Base-by-base conservation (phyloP, 2,888 invertebrate genomes). In the Volucella inflata region DNA sequence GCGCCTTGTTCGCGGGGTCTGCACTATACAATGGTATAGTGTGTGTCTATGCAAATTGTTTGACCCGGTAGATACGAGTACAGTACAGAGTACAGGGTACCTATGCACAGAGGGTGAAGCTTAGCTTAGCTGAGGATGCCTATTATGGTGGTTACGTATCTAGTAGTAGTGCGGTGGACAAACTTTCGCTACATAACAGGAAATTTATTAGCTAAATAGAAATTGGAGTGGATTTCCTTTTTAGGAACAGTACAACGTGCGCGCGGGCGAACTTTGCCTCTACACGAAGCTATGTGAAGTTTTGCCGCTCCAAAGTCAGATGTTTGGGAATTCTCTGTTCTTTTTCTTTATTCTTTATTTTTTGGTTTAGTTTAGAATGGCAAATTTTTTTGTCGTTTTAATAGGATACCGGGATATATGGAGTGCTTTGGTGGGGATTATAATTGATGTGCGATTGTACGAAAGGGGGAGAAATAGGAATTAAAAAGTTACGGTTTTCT, bases 221-320 rank as follows among this genome's bases (percentile, higher is more conserved):
- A 85, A 81, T 81, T 85, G 81, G 85, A 85, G 85, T 85, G 85
- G 80, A 81, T 81, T 85, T 72, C 85, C 85, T 53, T 70, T 78
- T 80, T 36, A 36, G 79, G 84, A 36, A 42, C 51, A 17, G 57
- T 48, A n/a, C 16, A 55, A 64, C 59, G 70, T 4, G 21, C 40
- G 53, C 46, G 74, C 78, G 79, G 70, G 70, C 60, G 75, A 55
- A 70, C 30, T 36, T 11, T 42, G 50, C n/a, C 10, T 30, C 3
- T 21, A 21, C 21, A 2, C 21, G 21, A 21, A 21, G 21, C 3
- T 72, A 64, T 74, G 62, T 80, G 71, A 80, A 85, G 76, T 85
- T 85, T 67, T 67, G 36, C 76, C 80, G 85, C 44, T 48, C 9
- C n/a, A 30, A 36, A 21, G 21, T 21, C 21, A 21, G 21, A 21